These are phyloP conservation scores for mouse (Mus musculus) DNA, from an alignment of 2,113 vertebrate species.

Conservation along the genomic window DNA sequence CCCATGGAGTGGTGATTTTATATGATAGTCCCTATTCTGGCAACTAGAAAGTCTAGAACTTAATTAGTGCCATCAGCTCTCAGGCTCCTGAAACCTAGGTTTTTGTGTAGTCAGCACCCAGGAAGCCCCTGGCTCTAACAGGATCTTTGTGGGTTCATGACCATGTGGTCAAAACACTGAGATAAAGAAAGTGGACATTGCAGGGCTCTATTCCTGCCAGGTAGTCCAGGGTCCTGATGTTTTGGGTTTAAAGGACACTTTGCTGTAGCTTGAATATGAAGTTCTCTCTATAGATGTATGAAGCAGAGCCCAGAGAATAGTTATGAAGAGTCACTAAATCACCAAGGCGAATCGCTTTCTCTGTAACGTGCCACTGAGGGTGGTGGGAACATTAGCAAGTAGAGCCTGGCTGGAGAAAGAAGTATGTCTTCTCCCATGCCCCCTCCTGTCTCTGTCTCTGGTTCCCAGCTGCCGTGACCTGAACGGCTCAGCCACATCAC, in stretches of 20 bases:
- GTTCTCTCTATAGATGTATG: background rate
- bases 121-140: background rate
- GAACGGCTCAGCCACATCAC: background rate
- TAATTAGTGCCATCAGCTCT: background rate
- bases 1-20: background rate
- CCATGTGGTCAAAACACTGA: fast-evolving
- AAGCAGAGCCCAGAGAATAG: background rate
- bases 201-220: fast-evolving
- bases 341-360: background rate
- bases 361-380: background rate
- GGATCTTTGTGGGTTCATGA: too few species aligned
- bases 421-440: background rate
- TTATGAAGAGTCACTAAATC: background rate
- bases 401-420: background rate
- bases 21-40: fast-evolving
- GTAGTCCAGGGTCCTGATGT: background rate
- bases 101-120: too few species aligned
- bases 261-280: background rate
- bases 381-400: background rate
- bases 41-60: background rate
- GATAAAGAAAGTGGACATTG: too few species aligned
- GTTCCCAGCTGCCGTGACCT: background rate
- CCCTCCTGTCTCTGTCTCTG: background rate
- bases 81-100: background rate
- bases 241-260: background rate